Percentiles rank a stretch among this genome's conserved stretches.
Evolutionary conservation across 2,797 vertebrate genomes (phyloP).

Genomic region (Siniperca undulata): DNA sequence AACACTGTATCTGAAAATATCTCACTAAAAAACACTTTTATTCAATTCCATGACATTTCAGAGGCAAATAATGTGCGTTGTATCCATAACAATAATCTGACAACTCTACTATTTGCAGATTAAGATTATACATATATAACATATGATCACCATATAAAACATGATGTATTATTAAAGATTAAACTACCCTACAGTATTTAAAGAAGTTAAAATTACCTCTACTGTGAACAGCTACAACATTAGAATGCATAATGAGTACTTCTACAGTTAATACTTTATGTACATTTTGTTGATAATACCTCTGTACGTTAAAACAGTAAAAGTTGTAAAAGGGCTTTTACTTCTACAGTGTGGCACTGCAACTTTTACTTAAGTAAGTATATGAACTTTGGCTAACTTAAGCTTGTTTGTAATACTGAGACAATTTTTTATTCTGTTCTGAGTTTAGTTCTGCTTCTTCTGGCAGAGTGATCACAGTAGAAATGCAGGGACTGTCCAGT

Average conservation of each 20-base stretch:
- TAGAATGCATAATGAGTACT: background rate
- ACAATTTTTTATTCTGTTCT: background rate
- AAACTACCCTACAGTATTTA: background rate
- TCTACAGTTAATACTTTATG: background rate
- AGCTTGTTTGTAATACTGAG: conserved; percentile 9
- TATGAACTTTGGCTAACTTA: background rate
- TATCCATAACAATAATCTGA: background rate
- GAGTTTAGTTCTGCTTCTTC: background rate
- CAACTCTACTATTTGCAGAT: conserved; percentile 3
- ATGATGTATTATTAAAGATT: background rate
- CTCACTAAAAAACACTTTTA: background rate
- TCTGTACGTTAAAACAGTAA: background rate
- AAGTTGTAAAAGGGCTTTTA: background rate
- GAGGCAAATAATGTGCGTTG: conserved; percentile 6
- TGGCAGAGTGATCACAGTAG: conserved; percentile 29
- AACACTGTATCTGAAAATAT: conserved; percentile 1
- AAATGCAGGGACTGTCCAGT: conserved; percentile 30
- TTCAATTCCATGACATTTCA: background rate
- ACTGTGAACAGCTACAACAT: background rate
- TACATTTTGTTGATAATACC: background rate
- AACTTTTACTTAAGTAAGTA: background rate
- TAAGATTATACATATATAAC: conserved; percentile 4
- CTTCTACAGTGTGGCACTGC: background rate
- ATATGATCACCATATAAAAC: background rate
- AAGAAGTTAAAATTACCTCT: background rate